These are phyloP conservation scores for Osmerus eperlanus DNA, from an alignment of 2,113 vertebrate genomes.

Conservation along the genomic window DNA sequence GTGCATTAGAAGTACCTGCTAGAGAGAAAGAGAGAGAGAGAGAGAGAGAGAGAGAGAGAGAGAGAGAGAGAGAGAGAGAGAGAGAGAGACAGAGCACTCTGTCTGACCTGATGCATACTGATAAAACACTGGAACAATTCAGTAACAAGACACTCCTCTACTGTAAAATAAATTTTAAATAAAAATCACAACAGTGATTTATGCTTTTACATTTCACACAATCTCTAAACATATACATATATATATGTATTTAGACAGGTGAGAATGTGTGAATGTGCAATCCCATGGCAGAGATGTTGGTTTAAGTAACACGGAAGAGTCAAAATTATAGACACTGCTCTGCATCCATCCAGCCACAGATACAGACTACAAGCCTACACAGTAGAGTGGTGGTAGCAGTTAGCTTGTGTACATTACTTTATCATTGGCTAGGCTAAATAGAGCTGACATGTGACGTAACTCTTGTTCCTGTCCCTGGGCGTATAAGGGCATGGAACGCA, in stretches of 20 bases:
- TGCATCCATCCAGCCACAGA: neutral
- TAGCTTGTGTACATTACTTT: conserved; percentile 72
- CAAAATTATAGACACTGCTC: neutral
- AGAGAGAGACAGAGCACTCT: neutral
- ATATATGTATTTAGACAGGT: too few species aligned
- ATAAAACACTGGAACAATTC: neutral
- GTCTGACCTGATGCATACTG: neutral
- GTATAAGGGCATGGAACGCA: conserved; percentile 79
- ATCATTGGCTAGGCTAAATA: conserved; percentile 78
- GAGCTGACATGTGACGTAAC: conserved; percentile 70
- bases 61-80: neutral
- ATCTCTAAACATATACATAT: too few species aligned
- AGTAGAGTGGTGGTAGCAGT: conserved; percentile 19
- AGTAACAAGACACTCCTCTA: too few species aligned
- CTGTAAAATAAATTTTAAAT: too few species aligned
- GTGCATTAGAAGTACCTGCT: conserved; percentile 25
- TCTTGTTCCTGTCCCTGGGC: conserved; percentile 52
- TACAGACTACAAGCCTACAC: neutral
- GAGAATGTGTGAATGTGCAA: too few species aligned
- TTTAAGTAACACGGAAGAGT: neutral
- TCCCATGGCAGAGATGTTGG: neutral
- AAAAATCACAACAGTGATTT: too few species aligned
- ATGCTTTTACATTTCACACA: too few species aligned
- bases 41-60: neutral
- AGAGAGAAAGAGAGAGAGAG: neutral